Base-by-base conservation (phyloP, 2,797 vertebrate species). In the Benthosema pterotum region DNA sequence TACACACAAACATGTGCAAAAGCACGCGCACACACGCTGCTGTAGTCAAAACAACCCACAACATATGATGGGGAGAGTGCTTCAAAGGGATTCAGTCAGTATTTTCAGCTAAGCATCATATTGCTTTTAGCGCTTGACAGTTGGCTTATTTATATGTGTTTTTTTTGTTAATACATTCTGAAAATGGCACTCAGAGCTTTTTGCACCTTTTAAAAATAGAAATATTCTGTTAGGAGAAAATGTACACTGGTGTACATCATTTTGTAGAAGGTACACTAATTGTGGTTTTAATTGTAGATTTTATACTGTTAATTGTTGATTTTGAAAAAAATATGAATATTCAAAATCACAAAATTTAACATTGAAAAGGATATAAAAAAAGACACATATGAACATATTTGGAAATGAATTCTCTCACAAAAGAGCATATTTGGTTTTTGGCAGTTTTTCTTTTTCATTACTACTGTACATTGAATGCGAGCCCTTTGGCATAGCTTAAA, bases 11-110 rank as follows among this genome's bases (percentile, higher is more conserved):
- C 22, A 16, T 52, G 47, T 5, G 4, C 13, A 47, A 42, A 52
- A 22, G 52, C 49, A 55, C 11, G 19, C 18, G 54, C 60, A 54
- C 47, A 70, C 67, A 51, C 45, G 13, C 38, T 12, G 57, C 65
- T 83, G 74, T 75, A 77, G 74, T 82, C 77, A 82, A 83, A 82
- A 85, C 83, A 86, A 75, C 71, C 74, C 77, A 70, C 77, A 84
- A 80, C 69, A 85, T 72, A 79, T 78, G 71, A 87, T 72, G 65
- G 52, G 72, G 3, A 68, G 74, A 57, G 18, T 48, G 67, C 74
- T 76, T 88, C 76, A 86, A 79, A 83, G 65, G 70, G 45, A 63
- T 47, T 74, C 63, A 63, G 19, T 52, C 61, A 51, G 65, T 70
- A 69, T 83, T 81, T 78, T 72, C 83, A 87, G 72, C 72, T 42